Percentiles rank a stretch among this genome's conserved stretches.
These are phyloP conservation scores for Equus quagga DNA, from an alignment of 2,113 vertebrate species.

Conservation along the genomic window DNA sequence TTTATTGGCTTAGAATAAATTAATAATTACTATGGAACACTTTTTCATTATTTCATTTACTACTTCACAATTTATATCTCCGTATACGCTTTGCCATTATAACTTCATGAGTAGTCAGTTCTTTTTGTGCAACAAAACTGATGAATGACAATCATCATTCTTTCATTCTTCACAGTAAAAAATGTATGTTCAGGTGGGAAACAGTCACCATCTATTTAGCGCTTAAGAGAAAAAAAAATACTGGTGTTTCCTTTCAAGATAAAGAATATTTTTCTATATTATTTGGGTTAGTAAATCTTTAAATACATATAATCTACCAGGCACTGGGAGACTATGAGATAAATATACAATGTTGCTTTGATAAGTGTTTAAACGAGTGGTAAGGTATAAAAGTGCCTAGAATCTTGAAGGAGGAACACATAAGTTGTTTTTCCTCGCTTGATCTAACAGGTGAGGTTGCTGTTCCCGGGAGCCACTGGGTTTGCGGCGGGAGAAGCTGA, in stretches of 20 bases:
- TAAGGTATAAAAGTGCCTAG: background rate
- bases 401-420: background rate
- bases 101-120: background rate
- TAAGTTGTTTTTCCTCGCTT: background rate
- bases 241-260: background rate
- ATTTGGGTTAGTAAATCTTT: background rate
- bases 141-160: background rate
- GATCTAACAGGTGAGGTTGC: background rate
- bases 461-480: background rate
- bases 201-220: background rate
- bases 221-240: background rate
- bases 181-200: background rate
- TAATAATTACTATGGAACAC: background rate
- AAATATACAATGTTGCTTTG: background rate
- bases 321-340: background rate
- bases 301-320: background rate
- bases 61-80: background rate
- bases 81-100: background rate
- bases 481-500: background rate
- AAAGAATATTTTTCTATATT: background rate
- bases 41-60: background rate
- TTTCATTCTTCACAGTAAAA: slow-evolving; percentile 14
- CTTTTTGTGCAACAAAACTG: background rate
- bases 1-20: background rate
- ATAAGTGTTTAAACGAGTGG: background rate